phyloP scores from a whole-genome alignment of 2,113 vertebrate species.

The Raja brachyura region DNA sequence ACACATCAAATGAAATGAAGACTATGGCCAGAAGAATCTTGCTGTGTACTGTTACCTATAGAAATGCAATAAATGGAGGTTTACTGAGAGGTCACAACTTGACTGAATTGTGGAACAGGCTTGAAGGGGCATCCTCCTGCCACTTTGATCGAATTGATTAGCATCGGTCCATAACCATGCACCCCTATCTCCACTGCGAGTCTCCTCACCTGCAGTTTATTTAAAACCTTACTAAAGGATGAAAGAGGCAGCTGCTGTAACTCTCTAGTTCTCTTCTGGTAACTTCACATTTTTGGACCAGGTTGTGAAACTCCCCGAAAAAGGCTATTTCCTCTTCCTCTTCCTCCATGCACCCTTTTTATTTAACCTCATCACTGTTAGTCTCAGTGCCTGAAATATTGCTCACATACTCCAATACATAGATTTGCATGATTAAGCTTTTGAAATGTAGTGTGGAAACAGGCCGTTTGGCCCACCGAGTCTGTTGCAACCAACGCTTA shows the following conservation, averaged over 20 bases:
- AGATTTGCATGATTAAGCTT: not conserved
- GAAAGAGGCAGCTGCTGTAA: not conserved
- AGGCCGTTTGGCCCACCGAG: no score
- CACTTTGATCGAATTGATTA: not conserved
- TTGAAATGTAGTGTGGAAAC: no score
- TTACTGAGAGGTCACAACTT: no score
- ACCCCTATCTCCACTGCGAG: not conserved
- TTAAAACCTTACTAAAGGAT: not conserved
- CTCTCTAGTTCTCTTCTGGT: not conserved
- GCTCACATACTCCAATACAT: not conserved
- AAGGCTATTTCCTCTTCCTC: not conserved
- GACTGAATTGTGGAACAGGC: not conserved
- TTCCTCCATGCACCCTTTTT: not conserved
- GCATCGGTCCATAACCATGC: not conserved
- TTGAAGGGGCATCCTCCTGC: not conserved
- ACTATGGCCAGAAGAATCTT: no score
- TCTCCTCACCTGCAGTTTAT: not conserved
- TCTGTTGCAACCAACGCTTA: no score
- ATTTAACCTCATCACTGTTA: not conserved
- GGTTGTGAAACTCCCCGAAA: not conserved
- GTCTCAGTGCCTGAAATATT: not conserved
- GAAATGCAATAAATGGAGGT: not conserved
- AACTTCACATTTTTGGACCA: not conserved
- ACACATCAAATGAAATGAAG: not conserved
- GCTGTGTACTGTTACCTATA: not conserved